Evolutionary conservation across 2,888 invertebrate species (phyloP), one percentile per base, ranked within the genome.

Genomic region (Parnassius glacialis): DNA sequence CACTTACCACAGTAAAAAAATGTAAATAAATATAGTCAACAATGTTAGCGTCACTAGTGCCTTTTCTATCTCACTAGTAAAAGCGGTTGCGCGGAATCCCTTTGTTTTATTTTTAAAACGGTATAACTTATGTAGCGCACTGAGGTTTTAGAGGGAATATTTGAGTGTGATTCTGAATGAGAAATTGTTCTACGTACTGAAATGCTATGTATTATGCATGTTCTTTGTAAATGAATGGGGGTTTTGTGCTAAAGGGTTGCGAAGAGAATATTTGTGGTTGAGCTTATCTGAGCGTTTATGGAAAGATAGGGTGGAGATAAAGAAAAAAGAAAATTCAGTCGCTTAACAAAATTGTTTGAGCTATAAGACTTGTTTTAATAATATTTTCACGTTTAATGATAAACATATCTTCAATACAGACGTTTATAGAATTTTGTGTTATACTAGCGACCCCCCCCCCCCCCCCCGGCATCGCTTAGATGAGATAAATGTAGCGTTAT

Each of bases 71-170:
- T 57, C 51, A 61, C 61, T 52, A 61, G 42, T 61, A 57, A 56
- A 61, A 61, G 57, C 61, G 52, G 47, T 34, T 47, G 47, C 42
- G 47, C 42, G 25, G 9, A 52, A 50, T 54, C 64, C 72, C 72
- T 79, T 80, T 77, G 75, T 78, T 78, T 79, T 75, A 76, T 66
- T 68, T 78, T 74, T 69, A 70, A 72, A 68, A 71, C 69, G 70
- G 73, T 74, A 77, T 79, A 79, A 74, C 74, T 76, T 72, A 74
- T 65, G 67, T 67, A 65, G 60, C 65, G 56, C 64, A 57, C 57
- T 64, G 64, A 64, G 70, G 69, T 72, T 71, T 78, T 77, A 76
- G 76, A 81, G 73, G 72, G 77, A 80, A 83, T 81, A 83, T 79
- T 80, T 78, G 76, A 80, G 78, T 71, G 72, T 69, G 74, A 76